A percentile compares a stretch with the other conserved stretches of the same genome.
phyloP scores from a whole-genome alignment of 2,797 vertebrate species.

The Sebastes variabilis region DNA sequence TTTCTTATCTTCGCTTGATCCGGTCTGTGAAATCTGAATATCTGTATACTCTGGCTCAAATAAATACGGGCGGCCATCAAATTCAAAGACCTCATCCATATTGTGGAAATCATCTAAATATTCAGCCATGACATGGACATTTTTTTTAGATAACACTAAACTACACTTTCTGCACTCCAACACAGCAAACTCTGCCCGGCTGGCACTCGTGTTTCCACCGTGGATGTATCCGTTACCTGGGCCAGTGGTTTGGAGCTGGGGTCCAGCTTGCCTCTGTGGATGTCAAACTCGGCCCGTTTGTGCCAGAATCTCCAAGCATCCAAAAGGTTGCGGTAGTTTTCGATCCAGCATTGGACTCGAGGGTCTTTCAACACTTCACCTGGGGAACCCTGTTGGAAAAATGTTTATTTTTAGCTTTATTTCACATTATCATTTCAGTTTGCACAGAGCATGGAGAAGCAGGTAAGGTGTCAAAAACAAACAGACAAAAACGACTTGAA shows the following conservation, averaged over 20 bases:
- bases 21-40: too few relatives aligned
- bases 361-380: conserved; percentile 95
- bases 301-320: conserved; percentile 99
- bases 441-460: background rate
- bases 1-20: too few relatives aligned
- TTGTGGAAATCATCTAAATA: too few relatives aligned
- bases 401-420: background rate
- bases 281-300: conserved; percentile 98
- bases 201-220: too few relatives aligned
- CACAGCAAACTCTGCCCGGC: too few relatives aligned
- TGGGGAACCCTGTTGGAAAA: conserved; percentile 87
- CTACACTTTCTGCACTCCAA: too few relatives aligned
- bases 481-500: background rate
- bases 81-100: too few relatives aligned
- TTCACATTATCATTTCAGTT: background rate
- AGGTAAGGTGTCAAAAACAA: background rate
- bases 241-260: conserved; percentile 97
- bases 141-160: too few relatives aligned
- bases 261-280: conserved; percentile 96
- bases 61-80: too few relatives aligned
- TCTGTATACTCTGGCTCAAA: too few relatives aligned
- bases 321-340: conserved; percentile 97
- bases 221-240: conserved; percentile 80
- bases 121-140: too few relatives aligned
- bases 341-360: conserved; percentile 98